Base-by-base conservation (phyloP, 2,797 vertebrate genomes). In the Lacerta viridis region DNA sequence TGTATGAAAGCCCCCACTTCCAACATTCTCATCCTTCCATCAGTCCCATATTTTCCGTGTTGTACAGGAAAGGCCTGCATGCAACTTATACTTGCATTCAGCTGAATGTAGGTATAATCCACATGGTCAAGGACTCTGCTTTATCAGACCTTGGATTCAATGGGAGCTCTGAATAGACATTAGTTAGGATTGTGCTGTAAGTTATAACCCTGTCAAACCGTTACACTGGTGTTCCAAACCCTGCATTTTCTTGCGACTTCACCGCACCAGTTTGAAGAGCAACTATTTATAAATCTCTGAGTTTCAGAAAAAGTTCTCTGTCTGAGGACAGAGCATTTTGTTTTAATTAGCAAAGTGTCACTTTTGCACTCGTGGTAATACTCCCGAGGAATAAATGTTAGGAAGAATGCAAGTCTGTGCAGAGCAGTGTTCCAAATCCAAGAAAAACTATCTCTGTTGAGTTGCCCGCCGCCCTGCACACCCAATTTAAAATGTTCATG, bases 341-440 rank as follows among this genome's bases (percentile, higher is more conserved):
- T 68, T 66, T 55, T 76, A 83, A 83, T 83, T 87, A 75, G 39
- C 80, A 76, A 83, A 82, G 29, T 88, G 29, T 68, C 74, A 66
- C 72, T 50, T 46, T 76, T 25, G 41, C 1, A 33, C 23, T 61
- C 11, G 29, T 29, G 27, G 3, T 36, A 71, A 5, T 25, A 41
- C 25, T 75, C 15, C 25, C n/a, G 75, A 81, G 33, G 15, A 43
- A 68, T 66, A 59, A 46, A 50, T 85, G 55, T 39, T 61, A 66
- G 83, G 9, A 68, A n/a, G 20, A 50, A 81, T 55, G 33, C 69
- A 81, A 15, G 17, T 33, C 7, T 77, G 13, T 41, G 27, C 69
- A 87, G 33, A 69, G 6, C 39, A 69, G 17, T 74, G 10, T 76
- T 83, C 59, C 80, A 76, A 64, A 76, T 66, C 29, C 61, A 46